These are phyloP conservation scores for Thymelicus sylvestris DNA, from an alignment of 2,888 invertebrate genomes.

Conservation along the genomic window DNA sequence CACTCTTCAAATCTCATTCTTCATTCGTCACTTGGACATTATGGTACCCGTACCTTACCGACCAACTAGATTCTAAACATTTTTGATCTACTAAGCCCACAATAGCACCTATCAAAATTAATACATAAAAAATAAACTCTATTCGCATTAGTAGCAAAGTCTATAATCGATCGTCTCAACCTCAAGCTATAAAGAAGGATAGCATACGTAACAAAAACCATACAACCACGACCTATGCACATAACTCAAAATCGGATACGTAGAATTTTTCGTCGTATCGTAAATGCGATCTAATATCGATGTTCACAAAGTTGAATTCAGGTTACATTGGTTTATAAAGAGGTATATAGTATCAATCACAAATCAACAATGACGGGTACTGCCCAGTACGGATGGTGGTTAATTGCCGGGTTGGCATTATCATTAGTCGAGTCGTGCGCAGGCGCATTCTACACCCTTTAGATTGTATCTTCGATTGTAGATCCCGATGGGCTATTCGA, in stretches of 20 bases:
- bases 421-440: conserved; percentile 63
- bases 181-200: conserved; percentile 16
- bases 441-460: conserved; percentile 49
- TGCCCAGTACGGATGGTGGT: conserved; percentile 69
- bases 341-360: conserved; percentile 74
- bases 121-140: conserved; percentile 9
- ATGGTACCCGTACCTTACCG: neutral
- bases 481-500: conserved; percentile 32
- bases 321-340: conserved; percentile 7
- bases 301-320: conserved; percentile 13
- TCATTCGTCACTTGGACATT: neutral
- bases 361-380: conserved; percentile 75
- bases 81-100: conserved; percentile 21
- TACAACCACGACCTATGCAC: conserved; percentile 17
- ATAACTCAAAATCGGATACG: conserved; percentile 34
- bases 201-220: conserved; percentile 26
- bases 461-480: conserved; percentile 57
- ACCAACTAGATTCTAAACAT: conserved; percentile 19
- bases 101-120: neutral
- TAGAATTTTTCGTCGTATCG: neutral
- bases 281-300: neutral
- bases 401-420: conserved; percentile 72
- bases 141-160: conserved; percentile 18
- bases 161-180: conserved; percentile 23
- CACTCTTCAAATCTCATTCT: neutral